Conservation (phyloP, 2,797 vertebrate genomes). For the Danio jaintianensis region DNA sequence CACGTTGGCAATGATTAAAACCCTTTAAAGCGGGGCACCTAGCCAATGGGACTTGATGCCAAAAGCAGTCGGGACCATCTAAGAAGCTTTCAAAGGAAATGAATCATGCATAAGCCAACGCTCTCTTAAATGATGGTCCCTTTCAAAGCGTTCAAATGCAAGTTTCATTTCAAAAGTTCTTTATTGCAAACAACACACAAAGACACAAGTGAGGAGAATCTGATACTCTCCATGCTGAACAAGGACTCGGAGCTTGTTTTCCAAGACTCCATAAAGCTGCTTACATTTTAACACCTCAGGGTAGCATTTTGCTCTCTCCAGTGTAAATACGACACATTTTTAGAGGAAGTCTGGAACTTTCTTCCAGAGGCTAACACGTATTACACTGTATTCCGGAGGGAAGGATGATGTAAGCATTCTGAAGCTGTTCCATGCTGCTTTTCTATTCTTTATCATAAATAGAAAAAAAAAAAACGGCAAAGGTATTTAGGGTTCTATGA, state of each 20-base stretch:
- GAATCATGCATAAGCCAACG: constrained; percentile 15
- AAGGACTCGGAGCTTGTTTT: constrained; percentile 42
- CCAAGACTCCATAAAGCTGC: constrained; percentile 38
- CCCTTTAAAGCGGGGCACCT: constrained; percentile 27
- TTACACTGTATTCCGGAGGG: constrained; percentile 32
- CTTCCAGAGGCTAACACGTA: constrained; percentile 35
- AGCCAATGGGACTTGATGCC: constrained; percentile 39
- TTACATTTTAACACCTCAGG: constrained; percentile 49
- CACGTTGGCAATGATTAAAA: constrained; percentile 44
- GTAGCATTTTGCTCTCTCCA: constrained; percentile 42
- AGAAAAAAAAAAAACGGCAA: constrained; percentile 16
- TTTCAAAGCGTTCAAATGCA: constrained; percentile 5
- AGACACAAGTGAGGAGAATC: constrained; percentile 6
- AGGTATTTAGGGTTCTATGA: constrained; percentile 31
- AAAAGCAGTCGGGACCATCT: constrained; percentile 36
- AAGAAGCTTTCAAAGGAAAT: constrained; percentile 9
- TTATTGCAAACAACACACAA: constrained; percentile 6
- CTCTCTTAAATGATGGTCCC: constrained; percentile 8
- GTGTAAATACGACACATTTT: constrained; percentile 41
- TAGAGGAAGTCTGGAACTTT: constrained; percentile 42
- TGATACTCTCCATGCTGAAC: constrained; percentile 21
- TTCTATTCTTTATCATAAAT: constrained; percentile 17
- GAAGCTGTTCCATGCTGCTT: constrained; percentile 16
- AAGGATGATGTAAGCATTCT: constrained; percentile 29
- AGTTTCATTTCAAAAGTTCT: constrained; percentile 21